Conservation (phyloP, 2,888 invertebrate genomes). For the Sphecodes monilicornis region DNA sequence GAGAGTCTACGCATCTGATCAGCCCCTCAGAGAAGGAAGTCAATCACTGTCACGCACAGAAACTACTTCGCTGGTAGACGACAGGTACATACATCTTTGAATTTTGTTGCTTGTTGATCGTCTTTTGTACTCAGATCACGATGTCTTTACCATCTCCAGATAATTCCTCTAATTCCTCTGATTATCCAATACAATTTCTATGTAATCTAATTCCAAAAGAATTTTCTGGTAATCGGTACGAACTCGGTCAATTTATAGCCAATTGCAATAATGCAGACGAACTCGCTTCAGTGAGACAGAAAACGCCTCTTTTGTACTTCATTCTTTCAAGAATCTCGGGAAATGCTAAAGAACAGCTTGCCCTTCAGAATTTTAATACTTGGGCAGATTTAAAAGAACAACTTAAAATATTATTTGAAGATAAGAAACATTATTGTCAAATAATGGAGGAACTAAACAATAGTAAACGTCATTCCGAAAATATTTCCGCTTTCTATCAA, state of each 20-base stretch:
- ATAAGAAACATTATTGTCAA: constrained; percentile 36
- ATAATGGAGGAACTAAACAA: constrained; percentile 34
- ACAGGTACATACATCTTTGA: too few relatives aligned
- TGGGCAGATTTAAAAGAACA: constrained; percentile 24
- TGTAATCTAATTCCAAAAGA: constrained; percentile 2
- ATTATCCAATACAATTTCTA: background rate
- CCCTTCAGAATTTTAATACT: constrained; percentile 6
- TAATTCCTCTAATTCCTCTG: background rate
- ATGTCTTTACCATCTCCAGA: background rate
- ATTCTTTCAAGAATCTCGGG: constrained; percentile 32
- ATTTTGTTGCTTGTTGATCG: too few relatives aligned
- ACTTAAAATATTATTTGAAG: constrained; percentile 13
- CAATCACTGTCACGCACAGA: too few relatives aligned
- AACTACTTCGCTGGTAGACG: too few relatives aligned
- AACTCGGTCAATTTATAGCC: constrained; percentile 30
- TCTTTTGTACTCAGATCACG: too few relatives aligned
- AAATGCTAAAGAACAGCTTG: constrained; percentile 22
- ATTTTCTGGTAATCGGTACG: constrained; percentile 1
- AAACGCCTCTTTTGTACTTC: constrained; percentile 20
- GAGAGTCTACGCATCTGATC: too few relatives aligned
- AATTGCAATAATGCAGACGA: constrained; percentile 36
- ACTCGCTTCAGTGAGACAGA: constrained; percentile 14
- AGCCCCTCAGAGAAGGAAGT: too few relatives aligned
- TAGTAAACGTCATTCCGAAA: constrained; percentile 3
- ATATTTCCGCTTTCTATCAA: constrained; percentile 11